Evolutionary conservation across 2,113 vertebrate species (phyloP).

Genomic region (Callospermophilus lateralis): DNA sequence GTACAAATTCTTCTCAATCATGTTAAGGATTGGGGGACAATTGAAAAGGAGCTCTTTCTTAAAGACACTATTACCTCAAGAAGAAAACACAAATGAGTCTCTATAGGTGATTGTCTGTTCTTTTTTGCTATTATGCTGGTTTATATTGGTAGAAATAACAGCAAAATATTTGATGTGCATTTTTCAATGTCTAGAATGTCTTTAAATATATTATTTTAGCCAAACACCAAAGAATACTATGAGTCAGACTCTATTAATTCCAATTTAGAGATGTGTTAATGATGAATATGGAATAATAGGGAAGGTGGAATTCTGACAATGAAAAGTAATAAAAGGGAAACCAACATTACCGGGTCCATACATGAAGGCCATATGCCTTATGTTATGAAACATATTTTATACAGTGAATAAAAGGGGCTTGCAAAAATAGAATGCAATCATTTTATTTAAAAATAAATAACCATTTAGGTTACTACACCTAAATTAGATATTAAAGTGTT

Average conservation of each 20-base stretch:
- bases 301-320: not conserved
- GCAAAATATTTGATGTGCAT: not conserved
- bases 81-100: not conserved
- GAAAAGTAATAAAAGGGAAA: not conserved
- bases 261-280: not conserved
- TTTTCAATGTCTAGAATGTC: not conserved
- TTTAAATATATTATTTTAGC: not conserved
- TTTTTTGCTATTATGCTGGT: not conserved
- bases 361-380: not conserved
- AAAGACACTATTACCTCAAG: conserved; percentile 17
- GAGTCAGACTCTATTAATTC: not conserved
- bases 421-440: not conserved
- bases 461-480: not conserved
- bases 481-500: not conserved
- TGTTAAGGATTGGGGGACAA: conserved; percentile 34
- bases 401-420: not conserved
- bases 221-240: not conserved
- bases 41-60: not conserved
- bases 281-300: not conserved
- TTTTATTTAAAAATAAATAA: not conserved
- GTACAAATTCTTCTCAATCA: conserved; percentile 58
- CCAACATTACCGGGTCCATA: not conserved
- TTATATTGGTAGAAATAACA: conserved; percentile 28
- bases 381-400: not conserved
- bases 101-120: not conserved